Evolutionary conservation across 2,888 invertebrate genomes (phyloP), one percentile per base, ranked within the genome.

Genomic region (Marasmarcha lunaedactyla): DNA sequence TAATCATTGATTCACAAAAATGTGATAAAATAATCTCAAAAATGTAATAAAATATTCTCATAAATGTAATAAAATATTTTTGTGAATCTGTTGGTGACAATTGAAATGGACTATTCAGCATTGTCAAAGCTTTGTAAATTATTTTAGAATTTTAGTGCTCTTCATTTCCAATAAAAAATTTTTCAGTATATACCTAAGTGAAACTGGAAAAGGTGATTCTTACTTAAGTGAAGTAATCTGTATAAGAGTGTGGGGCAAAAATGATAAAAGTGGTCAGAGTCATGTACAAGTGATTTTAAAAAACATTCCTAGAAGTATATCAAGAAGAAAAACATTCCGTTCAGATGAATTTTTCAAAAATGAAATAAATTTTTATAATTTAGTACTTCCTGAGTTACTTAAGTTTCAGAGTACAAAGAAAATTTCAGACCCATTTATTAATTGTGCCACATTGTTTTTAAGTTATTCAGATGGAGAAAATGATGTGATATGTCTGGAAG

Each of bases 291-390:
- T 89, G 0, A 72, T 91, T 10, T 73, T 89, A 0, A 92, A 92
- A 62, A 83, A 81, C n/a, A 81, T 91, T 48, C 91, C 91, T 0
- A 84, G 79, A 38, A 90, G 87, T 52, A 43, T 86, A 1, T 87
- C 86, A 0, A 68, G 90, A 15, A 81, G 87, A 1, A 86, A 88
- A 15, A 87, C 91, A 0, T 91, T 85, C 50, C 79, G 88, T 41
- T 89, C 88, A 30, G 55, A 74, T 2, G 89, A 89, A 36, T 91
- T 91, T 59, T 92, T 91, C 53, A 71, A 73, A 44, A 91, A 91
- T 55, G 91, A 92, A 66, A 88, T 89, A 0, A 68, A 72, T 38
- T 91, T 91, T 58, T 92, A 91, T 59, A 68, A 71, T 30, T 66
- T 64, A 45, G 79, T 85, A 1, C 64, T 87, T 46, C 84, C 85